Evolutionary conservation across 2,888 invertebrate genomes (phyloP).

Genomic region (Unio delphinus): DNA sequence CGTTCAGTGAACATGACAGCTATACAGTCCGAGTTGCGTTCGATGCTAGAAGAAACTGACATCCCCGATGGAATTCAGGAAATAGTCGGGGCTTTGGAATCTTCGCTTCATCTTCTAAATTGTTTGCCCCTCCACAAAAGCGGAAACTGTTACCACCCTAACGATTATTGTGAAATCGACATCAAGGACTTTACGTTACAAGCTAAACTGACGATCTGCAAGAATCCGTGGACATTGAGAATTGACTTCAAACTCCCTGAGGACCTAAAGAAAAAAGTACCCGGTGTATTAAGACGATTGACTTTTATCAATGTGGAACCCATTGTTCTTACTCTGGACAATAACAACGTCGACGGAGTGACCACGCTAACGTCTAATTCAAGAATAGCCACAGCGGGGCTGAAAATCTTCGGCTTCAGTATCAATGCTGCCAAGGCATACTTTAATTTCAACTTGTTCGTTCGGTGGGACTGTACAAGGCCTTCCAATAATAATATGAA

Average conservation of each 20-base stretch:
- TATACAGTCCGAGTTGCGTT: no score
- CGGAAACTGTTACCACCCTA: not conserved
- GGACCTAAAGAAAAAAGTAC: not conserved
- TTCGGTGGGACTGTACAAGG: slow-evolving; percentile 3
- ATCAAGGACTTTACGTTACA: not conserved
- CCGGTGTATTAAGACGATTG: not conserved
- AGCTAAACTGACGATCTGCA: slow-evolving; percentile 3
- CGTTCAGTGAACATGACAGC: no score
- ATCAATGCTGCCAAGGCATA: not conserved
- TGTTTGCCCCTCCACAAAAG: no score
- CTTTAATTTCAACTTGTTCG: slow-evolving; percentile 1
- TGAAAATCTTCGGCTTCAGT: not conserved
- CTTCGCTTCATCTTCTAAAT: no score
- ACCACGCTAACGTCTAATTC: not conserved
- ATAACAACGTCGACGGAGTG: not conserved
- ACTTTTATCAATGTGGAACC: slow-evolving; percentile 2
- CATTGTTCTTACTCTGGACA: not conserved
- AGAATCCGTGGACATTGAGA: slow-evolving; percentile 1
- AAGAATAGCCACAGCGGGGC: not conserved
- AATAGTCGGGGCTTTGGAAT: no score
- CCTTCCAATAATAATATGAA: not conserved
- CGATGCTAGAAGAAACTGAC: no score
- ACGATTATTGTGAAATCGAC: slow-evolving; percentile 1
- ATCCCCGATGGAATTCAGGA: no score
- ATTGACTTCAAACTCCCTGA: slow-evolving; percentile 5